Base-by-base conservation (phyloP, 1,140 invertebrate species). In the Neodiprion pinetum region DNA sequence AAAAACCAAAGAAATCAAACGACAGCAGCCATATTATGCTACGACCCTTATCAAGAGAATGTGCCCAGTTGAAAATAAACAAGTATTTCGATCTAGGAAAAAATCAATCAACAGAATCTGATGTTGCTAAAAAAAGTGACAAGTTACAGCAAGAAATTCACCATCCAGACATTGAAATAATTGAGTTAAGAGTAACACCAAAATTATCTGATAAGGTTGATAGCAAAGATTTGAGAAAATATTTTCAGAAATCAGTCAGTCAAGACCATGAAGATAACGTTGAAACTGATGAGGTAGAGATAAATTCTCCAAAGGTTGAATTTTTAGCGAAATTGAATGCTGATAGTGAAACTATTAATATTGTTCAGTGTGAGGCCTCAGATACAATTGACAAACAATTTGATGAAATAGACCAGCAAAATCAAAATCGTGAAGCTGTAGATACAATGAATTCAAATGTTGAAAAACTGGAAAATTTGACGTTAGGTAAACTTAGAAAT, bases 181-280 rank as follows among this genome's bases (percentile, higher is more conserved):
- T 69, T 47, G 67, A 69, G n/a, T 74, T 87, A 40, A 72, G 84
- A 2, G 74, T 84, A 9, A 86, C 84, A 17, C 78, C 84, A 4
- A 87, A 82, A 70, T 0, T 89, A 7, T 87, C 84, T 0, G 77
- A 80, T 9, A 88, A 86, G 73, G 75, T 88, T 23, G 81, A 83
- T 12, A 76, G 80, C 0, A 83, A 82, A 66, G 84, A 88, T 76
- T 76, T 89, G 50, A 65, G 85, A 8, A 88, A 88, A 75, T 88
- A 88, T 72, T 88, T 89, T 67, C 73, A 77, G 67, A 71, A 23
- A 9, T 9, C 53, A 11, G 23, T 71, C 50, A 72, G 48, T 47
- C 7, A 17, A 67, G 69, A 21, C 49, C 11, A 23, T 72, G 50
- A 53, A 69, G 11, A 69, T 69, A 14, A 21, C 21, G 9, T 1